Evolutionary conservation across 2,797 vertebrate species (phyloP).

Genomic region (Diplodus sargus): DNA sequence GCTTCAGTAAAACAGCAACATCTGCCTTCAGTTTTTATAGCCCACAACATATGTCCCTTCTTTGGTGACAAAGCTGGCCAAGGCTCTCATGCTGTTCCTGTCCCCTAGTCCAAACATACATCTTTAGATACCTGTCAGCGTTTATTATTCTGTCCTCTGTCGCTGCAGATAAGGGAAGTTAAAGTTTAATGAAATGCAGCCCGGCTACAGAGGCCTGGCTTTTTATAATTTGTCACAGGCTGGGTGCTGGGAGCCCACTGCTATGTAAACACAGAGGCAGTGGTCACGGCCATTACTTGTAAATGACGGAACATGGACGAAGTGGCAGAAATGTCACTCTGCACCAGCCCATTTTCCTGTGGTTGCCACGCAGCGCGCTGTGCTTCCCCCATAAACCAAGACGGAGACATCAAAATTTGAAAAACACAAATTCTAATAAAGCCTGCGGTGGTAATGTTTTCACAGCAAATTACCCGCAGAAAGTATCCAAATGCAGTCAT

Average conservation of each 20-base stretch:
- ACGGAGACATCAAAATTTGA: constrained; percentile 63
- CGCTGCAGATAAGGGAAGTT: constrained; percentile 84
- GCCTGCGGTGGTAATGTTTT: constrained; percentile 65
- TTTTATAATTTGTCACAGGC: constrained; percentile 88
- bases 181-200: constrained; percentile 91
- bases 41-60: constrained; percentile 81
- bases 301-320: constrained; percentile 82
- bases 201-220: constrained; percentile 83
- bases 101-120: constrained; percentile 86
- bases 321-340: constrained; percentile 78
- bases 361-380: constrained; percentile 26
- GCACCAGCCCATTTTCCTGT: constrained; percentile 78
- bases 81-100: constrained; percentile 82
- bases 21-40: constrained; percentile 89
- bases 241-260: constrained; percentile 82
- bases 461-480: constrained; percentile 67
- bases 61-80: constrained; percentile 83
- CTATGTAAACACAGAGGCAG: constrained; percentile 85
- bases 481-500: constrained; percentile 75
- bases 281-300: constrained; percentile 87
- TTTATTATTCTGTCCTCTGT: constrained; percentile 87
- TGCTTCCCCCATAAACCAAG: constrained; percentile 60
- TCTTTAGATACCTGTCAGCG: constrained; percentile 84
- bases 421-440: constrained; percentile 75
- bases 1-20: constrained; percentile 85